Evolutionary conservation across 2,113 vertebrate genomes (phyloP).

Genomic region (Calidris pygmaea): DNA sequence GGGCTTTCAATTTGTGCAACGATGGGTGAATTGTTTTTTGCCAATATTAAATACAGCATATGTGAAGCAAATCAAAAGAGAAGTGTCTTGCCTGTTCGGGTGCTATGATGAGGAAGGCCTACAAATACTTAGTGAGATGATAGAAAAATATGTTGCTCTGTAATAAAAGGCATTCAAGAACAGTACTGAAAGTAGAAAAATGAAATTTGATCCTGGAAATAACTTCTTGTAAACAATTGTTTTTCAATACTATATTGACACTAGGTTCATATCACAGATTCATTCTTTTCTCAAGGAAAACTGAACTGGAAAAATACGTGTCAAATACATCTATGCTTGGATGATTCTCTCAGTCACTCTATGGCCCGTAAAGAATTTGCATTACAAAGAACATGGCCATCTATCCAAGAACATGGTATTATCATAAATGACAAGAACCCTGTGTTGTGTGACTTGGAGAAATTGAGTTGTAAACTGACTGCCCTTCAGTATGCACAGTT

Average conservation of each 20-base stretch:
- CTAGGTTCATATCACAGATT: neutral
- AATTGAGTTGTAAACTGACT: neutral
- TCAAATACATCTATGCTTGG: neutral
- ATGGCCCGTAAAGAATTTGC: neutral
- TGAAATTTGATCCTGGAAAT: neutral
- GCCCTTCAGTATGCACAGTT: neutral
- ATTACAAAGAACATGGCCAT: neutral
- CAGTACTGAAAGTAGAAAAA: neutral
- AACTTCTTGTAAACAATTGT: neutral
- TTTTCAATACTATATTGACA: neutral
- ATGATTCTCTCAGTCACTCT: neutral
- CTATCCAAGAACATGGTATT: neutral
- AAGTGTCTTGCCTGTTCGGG: neutral
- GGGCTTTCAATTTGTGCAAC: neutral
- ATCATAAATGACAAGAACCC: neutral
- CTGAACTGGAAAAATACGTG: neutral
- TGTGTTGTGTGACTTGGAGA: neutral
- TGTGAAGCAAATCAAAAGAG: neutral
- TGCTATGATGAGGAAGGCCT: neutral
- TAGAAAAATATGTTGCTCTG: neutral
- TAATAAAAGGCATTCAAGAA: neutral
- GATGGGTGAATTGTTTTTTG: neutral
- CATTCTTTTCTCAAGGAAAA: neutral
- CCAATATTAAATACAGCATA: neutral
- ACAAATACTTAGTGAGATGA: neutral